Conservation (phyloP, 2,797 vertebrate genomes). For the Hybognathus amarus region DNA sequence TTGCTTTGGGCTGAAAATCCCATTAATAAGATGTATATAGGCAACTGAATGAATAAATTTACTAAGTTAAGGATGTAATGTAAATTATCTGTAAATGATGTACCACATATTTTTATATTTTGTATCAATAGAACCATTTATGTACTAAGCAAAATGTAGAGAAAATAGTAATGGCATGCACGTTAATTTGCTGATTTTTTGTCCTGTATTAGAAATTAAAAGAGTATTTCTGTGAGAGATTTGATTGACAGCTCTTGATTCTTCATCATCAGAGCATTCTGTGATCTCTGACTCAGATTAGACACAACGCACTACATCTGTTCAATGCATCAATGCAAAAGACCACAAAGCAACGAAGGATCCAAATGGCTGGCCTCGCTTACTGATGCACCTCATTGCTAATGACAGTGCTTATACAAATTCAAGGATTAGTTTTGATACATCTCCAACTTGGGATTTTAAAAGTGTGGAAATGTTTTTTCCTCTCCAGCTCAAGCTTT, state of each 20-base stretch:
- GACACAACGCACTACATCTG: constrained; percentile 63
- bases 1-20: constrained; percentile 67
- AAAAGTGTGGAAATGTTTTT: not conserved
- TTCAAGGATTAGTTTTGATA: constrained; percentile 12
- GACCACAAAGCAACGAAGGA: constrained; percentile 53
- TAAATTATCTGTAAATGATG: constrained; percentile 99
- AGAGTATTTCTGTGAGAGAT: constrained; percentile 73
- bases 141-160: constrained; percentile 87
- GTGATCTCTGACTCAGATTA: constrained; percentile 43
- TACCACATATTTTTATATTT: constrained; percentile 99
- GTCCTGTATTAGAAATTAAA: constrained; percentile 81
- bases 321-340: constrained; percentile 68
- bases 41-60: constrained; percentile 79
- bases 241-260: constrained; percentile 62
- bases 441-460: not conserved
- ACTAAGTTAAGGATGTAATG: constrained; percentile 96
- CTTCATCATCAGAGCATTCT: constrained; percentile 57
- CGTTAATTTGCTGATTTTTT: constrained; percentile 76
- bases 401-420: constrained; percentile 47
- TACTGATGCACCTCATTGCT: constrained; percentile 43
- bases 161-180: constrained; percentile 75
- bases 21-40: constrained; percentile 79
- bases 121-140: constrained; percentile 96
- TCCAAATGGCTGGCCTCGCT: constrained; percentile 57
- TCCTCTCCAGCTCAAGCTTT: not conserved